phyloP scores from a whole-genome alignment of 2,797 vertebrate genomes.

The Fundulus diaphanus region DNA sequence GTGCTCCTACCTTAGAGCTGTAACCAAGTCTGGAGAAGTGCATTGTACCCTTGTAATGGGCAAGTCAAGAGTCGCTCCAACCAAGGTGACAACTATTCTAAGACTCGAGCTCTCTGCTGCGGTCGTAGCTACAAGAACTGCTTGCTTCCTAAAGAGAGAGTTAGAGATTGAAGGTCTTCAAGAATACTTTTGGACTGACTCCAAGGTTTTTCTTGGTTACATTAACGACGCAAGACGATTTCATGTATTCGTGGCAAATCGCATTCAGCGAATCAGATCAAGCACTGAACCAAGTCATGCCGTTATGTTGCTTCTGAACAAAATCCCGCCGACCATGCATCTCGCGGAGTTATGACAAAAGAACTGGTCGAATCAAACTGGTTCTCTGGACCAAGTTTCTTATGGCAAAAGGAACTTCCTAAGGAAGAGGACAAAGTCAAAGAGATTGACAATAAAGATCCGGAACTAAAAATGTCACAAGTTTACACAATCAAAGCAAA shows the following conservation, averaged over 20 bases:
- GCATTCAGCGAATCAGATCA: too few species aligned
- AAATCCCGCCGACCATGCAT: too few species aligned
- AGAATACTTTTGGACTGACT: slow-evolving; percentile 6
- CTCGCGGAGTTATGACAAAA: too few species aligned
- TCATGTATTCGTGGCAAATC: background rate
- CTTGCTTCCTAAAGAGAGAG: background rate
- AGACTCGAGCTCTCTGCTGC: too few species aligned
- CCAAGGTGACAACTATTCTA: too few species aligned
- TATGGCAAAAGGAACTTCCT: too few species aligned
- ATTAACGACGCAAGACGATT: background rate
- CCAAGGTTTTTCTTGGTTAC: background rate
- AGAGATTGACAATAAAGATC: background rate
- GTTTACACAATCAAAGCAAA: too few species aligned
- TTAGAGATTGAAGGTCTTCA: background rate
- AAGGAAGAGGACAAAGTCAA: too few species aligned
- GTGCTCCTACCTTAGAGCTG: slow-evolving; percentile 1
- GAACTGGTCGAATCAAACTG: too few species aligned
- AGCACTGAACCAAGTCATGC: background rate
- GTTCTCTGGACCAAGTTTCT: too few species aligned
- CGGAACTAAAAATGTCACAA: too few species aligned
- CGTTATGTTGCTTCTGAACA: background rate
- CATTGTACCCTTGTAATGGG: background rate
- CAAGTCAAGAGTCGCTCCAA: too few species aligned
- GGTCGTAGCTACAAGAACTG: background rate
- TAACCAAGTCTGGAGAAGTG: background rate